A percentile compares a stretch with the other conserved stretches of the same genome.
These are phyloP conservation scores for Spea multiplicata DNA, from an alignment of 2,113 vertebrate genomes.

Conservation along the genomic window DNA sequence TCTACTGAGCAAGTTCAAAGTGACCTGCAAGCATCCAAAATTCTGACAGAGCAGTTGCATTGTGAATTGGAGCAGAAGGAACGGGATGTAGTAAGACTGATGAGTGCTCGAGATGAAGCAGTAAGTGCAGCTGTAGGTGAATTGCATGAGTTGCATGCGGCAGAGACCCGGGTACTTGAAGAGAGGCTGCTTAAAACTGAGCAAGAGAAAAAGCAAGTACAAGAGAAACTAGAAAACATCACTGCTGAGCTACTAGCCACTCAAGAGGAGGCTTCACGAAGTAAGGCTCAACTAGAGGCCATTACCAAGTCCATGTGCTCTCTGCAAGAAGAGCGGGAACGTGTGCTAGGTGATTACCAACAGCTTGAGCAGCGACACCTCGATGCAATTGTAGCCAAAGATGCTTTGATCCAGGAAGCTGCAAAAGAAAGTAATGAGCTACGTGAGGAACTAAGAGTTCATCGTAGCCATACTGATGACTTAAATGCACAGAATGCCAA, in stretches of 20 bases:
- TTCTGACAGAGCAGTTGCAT: slow-evolving; percentile 74
- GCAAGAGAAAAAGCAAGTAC: slow-evolving; percentile 68
- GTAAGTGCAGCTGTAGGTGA: slow-evolving; percentile 70
- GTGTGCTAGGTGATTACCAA: slow-evolving; percentile 78
- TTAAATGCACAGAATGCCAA: slow-evolving; percentile 90
- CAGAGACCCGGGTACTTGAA: slow-evolving; percentile 77
- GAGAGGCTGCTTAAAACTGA: slow-evolving; percentile 67
- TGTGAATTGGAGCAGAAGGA: slow-evolving; percentile 79
- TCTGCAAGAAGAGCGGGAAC: slow-evolving; percentile 88
- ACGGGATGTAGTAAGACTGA: slow-evolving; percentile 77
- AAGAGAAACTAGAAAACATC: slow-evolving; percentile 65
- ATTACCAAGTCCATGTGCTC: slow-evolving; percentile 93
- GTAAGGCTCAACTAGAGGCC: slow-evolving; percentile 78
- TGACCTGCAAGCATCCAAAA: slow-evolving; percentile 81
- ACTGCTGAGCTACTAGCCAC: slow-evolving; percentile 67
- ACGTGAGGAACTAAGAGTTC: slow-evolving; percentile 81
- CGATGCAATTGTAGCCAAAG: slow-evolving; percentile 85
- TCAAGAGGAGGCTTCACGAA: slow-evolving; percentile 72
- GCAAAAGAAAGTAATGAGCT: slow-evolving; percentile 88
- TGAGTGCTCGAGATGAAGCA: slow-evolving; percentile 84
- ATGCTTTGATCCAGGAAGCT: slow-evolving; percentile 88
- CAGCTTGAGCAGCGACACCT: slow-evolving; percentile 89
- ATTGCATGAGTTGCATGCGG: slow-evolving; percentile 69
- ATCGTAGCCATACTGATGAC: slow-evolving; percentile 82
- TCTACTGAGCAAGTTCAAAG: slow-evolving; percentile 80